Evolutionary conservation across 2,888 invertebrate genomes (phyloP), one percentile per base, ranked within the genome.

Genomic region (Asteroscopus sphinx): DNA sequence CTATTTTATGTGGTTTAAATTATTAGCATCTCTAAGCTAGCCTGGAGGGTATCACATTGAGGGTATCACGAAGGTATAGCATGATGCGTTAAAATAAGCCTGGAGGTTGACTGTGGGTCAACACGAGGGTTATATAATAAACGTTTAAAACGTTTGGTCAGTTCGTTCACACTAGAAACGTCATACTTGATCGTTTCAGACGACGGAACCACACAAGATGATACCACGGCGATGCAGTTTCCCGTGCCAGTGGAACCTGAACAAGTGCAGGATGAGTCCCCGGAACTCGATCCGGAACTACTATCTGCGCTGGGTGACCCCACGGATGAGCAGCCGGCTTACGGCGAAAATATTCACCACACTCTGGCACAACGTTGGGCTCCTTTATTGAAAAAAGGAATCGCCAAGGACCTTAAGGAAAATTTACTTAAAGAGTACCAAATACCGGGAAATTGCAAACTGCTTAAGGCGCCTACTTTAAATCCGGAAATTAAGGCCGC

Each of bases 11-110:
- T 26, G 7, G 7, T 1, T 26, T 6, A 30, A 47, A n/a, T n/a
- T n/a, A n/a, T n/a, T 36, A 15, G 21, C 26, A 47, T 47, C 37
- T 35, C 36, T 47, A 47, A 47, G 46, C 46, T 47, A 28, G 7
- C 46, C 36, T 26, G 46, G 36, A 37, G 36, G 46, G 26, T 47
- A 47, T 25, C 46, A 47, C 46, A 36, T n/a, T 28, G 46, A 47
- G 46, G 46, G 21, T 47, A 36, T 26, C 46, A 47, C 46, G 36
- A 47, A 36, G 46, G 46, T 26, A 26, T 15, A 47, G 36, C 46
- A 47, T 37, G 37, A 47, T 47, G 46, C 15, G 11, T n/a, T 36
- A 36, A 28, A 46, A 36, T 37, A 37, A 28, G 16, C 46, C 46
- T 37, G 36, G 46, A 28, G 37, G 46, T 47, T 47, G 28, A 37